Conservation (phyloP, 2,888 invertebrate genomes). For the Heteromyza rotundicornis region DNA sequence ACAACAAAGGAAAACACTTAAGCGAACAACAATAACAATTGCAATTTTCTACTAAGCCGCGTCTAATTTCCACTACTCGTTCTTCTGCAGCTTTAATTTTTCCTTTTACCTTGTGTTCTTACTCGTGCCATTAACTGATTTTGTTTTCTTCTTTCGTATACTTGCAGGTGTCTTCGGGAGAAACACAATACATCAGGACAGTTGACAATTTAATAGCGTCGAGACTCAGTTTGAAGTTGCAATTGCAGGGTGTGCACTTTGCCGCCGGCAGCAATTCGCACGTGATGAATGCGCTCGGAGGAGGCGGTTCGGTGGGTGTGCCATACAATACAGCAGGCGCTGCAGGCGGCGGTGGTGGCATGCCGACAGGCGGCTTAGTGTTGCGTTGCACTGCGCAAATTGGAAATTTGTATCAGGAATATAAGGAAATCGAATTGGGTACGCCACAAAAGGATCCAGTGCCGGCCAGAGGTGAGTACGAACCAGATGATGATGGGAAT, state of each 20-base stretch:
- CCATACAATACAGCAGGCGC: slow-evolving; percentile 28
- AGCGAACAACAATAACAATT: not conserved
- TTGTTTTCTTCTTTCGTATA: slow-evolving; percentile 5
- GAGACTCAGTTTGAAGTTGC: slow-evolving; percentile 58
- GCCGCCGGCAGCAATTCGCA: slow-evolving; percentile 42
- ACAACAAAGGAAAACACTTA: not conserved
- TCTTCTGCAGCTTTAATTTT: not conserved
- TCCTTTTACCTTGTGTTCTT: not conserved
- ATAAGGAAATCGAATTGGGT: slow-evolving; percentile 73
- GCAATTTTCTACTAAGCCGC: not conserved
- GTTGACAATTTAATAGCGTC: slow-evolving; percentile 60
- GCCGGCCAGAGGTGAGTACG: slow-evolving; percentile 75
- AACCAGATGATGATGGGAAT: not conserved
- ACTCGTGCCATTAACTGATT: too few species aligned
- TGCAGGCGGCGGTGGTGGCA: slow-evolving; percentile 23
- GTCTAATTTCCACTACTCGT: not conserved
- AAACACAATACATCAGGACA: slow-evolving; percentile 60
- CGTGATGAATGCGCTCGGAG: slow-evolving; percentile 37
- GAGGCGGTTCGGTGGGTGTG: slow-evolving; percentile 29
- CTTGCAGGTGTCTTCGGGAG: slow-evolving; percentile 56
- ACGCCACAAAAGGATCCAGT: slow-evolving; percentile 75
- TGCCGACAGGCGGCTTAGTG: slow-evolving; percentile 65
- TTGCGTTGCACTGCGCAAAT: slow-evolving; percentile 77
- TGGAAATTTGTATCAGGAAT: slow-evolving; percentile 72
- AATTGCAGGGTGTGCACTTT: slow-evolving; percentile 62